These are phyloP conservation scores for Hyposmocoma kahamanoa DNA, from an alignment of 1,140 invertebrate genomes.

Conservation along the genomic window DNA sequence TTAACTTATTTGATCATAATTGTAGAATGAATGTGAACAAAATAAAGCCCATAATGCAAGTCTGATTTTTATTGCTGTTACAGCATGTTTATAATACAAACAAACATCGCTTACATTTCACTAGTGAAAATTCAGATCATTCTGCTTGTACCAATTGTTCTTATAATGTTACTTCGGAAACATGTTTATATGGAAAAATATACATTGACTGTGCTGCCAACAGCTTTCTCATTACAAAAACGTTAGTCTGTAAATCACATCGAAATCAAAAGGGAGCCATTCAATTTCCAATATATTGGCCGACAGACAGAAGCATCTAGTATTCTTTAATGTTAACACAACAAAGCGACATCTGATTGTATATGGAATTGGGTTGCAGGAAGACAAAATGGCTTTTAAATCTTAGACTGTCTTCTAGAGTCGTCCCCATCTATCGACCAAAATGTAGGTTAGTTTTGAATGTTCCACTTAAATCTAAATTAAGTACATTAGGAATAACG, in stretches of 20 bases:
- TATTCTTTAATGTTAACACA: neutral
- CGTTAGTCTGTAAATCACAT: constrained; percentile 33
- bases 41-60: constrained; percentile 32
- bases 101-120: constrained; percentile 62
- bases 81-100: constrained; percentile 71
- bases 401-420: neutral
- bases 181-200: constrained; percentile 52
- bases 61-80: constrained; percentile 72
- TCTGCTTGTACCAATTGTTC: constrained; percentile 38
- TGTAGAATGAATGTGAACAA: no score
- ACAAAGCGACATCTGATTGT: neutral
- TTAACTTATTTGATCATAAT: no score
- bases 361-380: neutral
- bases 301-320: neutral
- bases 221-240: constrained; percentile 28
- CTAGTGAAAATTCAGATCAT: constrained; percentile 61
- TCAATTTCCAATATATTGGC: no score
- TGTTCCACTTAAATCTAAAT: no score
- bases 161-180: constrained; percentile 21
- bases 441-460: neutral
- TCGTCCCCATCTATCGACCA: neutral
- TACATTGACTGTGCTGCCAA: constrained; percentile 36
- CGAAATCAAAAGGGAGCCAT: constrained; percentile 45
- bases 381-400: neutral
- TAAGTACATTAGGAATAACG: constrained; percentile 59